Percentiles rank a stretch among this genome's conserved stretches.
phyloP scores from a whole-genome alignment of 1,140 invertebrate genomes.

The Leptinotarsa undecemlineata region DNA sequence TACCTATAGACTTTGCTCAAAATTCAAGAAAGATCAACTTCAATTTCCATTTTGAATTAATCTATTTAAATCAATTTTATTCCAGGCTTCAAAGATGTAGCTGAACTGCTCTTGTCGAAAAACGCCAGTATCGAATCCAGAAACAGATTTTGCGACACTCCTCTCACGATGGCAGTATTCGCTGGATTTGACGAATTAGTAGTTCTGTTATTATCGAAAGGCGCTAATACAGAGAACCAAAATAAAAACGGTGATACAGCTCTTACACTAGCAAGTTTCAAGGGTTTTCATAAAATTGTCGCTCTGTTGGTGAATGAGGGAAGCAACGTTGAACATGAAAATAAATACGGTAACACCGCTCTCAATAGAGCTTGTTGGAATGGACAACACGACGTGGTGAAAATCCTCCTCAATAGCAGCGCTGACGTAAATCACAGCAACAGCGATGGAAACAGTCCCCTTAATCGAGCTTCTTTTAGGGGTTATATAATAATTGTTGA shows the following conservation, averaged over 20 bases:
- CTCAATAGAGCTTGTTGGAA: background rate
- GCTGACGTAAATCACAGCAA: background rate
- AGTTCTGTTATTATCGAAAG: slow-evolving; percentile 69
- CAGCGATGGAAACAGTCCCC: background rate
- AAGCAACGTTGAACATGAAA: background rate
- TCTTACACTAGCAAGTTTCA: background rate
- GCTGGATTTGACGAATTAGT: slow-evolving; percentile 80
- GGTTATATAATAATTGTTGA: background rate
- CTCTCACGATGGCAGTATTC: slow-evolving; percentile 79
- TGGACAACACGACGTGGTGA: background rate
- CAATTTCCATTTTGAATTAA: too few relatives aligned
- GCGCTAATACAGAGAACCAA: slow-evolving; percentile 72
- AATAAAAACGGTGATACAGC: slow-evolving; percentile 57
- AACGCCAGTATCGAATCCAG: slow-evolving; percentile 44
- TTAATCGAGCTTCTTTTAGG: background rate
- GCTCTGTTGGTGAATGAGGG: background rate
- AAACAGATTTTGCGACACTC: slow-evolving; percentile 65
- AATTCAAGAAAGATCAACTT: too few relatives aligned
- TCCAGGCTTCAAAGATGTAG: slow-evolving; percentile 7
- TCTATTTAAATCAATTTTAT: background rate
- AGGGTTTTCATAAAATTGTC: background rate
- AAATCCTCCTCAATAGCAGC: background rate
- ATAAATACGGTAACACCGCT: background rate
- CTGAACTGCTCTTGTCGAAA: background rate
- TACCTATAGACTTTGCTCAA: too few relatives aligned